These are phyloP conservation scores for Alaudala cheleensis DNA, from an alignment of 2,113 vertebrate species.

Conservation along the genomic window DNA sequence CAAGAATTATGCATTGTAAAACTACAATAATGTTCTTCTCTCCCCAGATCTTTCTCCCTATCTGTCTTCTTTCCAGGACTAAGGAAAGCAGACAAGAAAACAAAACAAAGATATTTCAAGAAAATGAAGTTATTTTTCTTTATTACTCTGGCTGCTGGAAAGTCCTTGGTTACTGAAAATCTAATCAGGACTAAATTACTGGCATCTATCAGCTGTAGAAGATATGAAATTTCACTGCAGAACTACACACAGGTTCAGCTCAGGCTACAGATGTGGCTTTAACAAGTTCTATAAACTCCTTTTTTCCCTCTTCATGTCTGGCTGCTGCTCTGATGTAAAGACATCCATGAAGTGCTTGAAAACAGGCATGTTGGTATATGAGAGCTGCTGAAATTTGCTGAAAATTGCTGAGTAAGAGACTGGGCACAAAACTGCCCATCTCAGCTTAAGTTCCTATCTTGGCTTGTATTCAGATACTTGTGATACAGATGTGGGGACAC, in stretches of 20 bases:
- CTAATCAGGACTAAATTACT: not conserved
- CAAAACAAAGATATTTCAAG: not conserved
- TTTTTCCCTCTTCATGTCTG: not conserved
- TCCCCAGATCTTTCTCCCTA: not conserved
- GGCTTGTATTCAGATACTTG: not conserved
- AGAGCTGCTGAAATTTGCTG: not conserved
- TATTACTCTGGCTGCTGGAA: not conserved
- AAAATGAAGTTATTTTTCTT: not conserved
- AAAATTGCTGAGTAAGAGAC: not conserved
- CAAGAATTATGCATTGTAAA: not conserved
- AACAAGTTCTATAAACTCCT: not conserved
- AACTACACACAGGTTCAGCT: not conserved
- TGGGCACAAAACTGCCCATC: not conserved
- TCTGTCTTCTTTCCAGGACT: not conserved
- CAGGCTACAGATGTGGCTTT: not conserved
- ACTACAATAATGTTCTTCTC: not conserved
- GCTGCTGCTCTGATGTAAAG: not conserved
- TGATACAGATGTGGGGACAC: rapidly evolving
- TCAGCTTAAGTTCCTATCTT: not conserved
- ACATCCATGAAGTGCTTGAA: not conserved
- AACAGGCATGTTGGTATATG: not conserved
- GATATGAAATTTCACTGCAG: not conserved
- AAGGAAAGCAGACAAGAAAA: not conserved
- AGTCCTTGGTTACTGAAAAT: not conserved
- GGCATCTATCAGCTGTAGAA: not conserved